Evolutionary conservation across 2,888 invertebrate genomes (phyloP).

Genomic region (Eupeodes luniger): DNA sequence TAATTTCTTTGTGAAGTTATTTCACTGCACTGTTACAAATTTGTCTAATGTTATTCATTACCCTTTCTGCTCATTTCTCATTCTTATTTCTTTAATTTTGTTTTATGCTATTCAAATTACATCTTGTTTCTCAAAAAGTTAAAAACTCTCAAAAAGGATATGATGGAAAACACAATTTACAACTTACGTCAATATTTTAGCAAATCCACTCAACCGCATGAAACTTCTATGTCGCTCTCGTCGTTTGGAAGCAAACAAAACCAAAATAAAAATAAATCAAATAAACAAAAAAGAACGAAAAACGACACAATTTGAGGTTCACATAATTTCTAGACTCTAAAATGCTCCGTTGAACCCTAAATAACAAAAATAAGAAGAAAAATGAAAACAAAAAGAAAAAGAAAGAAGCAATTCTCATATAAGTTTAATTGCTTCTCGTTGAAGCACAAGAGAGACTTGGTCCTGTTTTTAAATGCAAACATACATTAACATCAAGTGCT

Average conservation of each 20-base stretch:
- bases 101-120: neutral
- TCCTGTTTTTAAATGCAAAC: conserved; percentile 36
- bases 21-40: too few species aligned
- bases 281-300: neutral
- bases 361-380: neutral
- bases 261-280: neutral
- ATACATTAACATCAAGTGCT: conserved; percentile 39
- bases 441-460: conserved; percentile 5
- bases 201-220: neutral
- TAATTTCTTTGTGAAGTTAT: too few species aligned
- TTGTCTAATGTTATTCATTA: too few species aligned
- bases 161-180: neutral
- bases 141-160: neutral
- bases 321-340: conserved; percentile 32
- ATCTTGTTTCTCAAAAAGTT: neutral
- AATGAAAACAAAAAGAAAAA: neutral
- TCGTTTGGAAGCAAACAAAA: neutral
- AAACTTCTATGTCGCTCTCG: neutral
- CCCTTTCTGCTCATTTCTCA: neutral
- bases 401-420: conserved; percentile 17
- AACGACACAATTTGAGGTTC: conserved; percentile 20
- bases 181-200: conserved; percentile 8
- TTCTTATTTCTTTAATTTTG: neutral
- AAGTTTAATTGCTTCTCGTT: conserved; percentile 38
- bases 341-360: conserved; percentile 24